Base-by-base conservation (phyloP, 1,140 invertebrate genomes). In the Psix sp. region DNA sequence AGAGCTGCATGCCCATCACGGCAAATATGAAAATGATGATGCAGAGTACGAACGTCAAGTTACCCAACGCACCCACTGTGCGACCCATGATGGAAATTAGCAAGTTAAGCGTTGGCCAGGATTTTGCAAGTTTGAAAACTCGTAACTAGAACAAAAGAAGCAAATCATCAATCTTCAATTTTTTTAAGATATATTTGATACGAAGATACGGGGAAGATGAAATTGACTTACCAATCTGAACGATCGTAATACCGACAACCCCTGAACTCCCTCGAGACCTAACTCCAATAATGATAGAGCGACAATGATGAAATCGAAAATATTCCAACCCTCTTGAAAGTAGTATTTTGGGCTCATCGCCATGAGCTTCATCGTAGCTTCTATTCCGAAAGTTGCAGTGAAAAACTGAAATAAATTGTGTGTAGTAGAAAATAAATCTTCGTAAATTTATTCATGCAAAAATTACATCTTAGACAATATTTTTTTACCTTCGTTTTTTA, bases 1-100 rank as follows among this genome's bases (percentile, higher is more conserved):
- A 98, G 74, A 99, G 91, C 88, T 98, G 96, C 94, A 98, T 98
- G 74, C 97, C 97, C 95, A 98, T 97, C 66, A 98, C 96, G 86
- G 96, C 96, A 88, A 97, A 99, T 87, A 99, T 99, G 91, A 98
- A 98, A 90, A 98, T 97, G 87, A 99, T 98, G 88, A 99, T 98
- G 85, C 94, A 96, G 84, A 98, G 91, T 77, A 98, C 96, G 89
- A 98, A 97, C 74, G 96, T 98, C 86, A 99, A 90, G 90, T 98
- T 99, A 90, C 96, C 97, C 88, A 99, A 91, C 80, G 97, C 97
- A 81, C 97, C 97, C 89, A 99, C 94, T 20, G 97, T 98, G 89
- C 96, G 93, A 79, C 96, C 97, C 94, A 99, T 98, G 84, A 99
- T 99, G 80, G 96, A 97, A 86, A 99, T 98, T 76, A 99, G 91